Evolutionary conservation across 2,113 vertebrate genomes (phyloP).

Genomic region (Propithecus coquereli): DNA sequence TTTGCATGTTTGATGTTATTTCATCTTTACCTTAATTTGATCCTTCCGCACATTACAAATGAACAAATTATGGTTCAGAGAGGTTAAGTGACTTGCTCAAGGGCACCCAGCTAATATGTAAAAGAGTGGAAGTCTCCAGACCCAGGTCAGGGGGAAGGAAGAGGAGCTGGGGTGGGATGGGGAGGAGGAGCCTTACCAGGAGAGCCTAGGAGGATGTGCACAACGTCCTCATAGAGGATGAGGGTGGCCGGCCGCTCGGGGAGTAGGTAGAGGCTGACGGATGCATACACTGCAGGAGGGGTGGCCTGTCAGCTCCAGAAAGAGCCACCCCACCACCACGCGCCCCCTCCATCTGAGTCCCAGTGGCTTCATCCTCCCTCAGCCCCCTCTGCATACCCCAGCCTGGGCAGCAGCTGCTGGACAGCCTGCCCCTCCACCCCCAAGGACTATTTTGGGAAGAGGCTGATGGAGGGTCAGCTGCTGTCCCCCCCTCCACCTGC

Average conservation of each 20-base stretch:
- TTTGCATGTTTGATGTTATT: not conserved
- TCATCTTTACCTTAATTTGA: not conserved
- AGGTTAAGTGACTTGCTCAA: conserved; percentile 15
- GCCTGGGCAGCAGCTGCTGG: conserved; percentile 66
- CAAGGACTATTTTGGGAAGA: conserved; percentile 68
- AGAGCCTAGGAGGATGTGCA: conserved; percentile 94
- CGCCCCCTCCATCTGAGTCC: not conserved
- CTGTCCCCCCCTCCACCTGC: conserved; percentile 22
- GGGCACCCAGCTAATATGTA: not conserved
- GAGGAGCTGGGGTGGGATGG: not conserved
- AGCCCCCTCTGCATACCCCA: conserved; percentile 17
- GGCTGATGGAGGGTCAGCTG: conserved; percentile 61
- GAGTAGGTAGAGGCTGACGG: conserved; percentile 94
- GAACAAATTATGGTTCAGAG: not conserved
- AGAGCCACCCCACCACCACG: not conserved
- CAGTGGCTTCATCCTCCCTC: not conserved
- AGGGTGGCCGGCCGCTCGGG: conserved; percentile 94
- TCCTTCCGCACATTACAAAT: not conserved
- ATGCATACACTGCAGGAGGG: conserved; percentile 88
- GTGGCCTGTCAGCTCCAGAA: not conserved
- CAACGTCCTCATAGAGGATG: conserved; percentile 95
- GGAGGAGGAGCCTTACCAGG: conserved; percentile 85
- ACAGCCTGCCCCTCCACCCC: conserved; percentile 41
- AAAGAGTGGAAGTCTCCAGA: not conserved
- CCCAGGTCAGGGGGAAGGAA: not conserved